Conservation (phyloP, 1,140 invertebrate species). For the Aphis craccivora region DNA sequence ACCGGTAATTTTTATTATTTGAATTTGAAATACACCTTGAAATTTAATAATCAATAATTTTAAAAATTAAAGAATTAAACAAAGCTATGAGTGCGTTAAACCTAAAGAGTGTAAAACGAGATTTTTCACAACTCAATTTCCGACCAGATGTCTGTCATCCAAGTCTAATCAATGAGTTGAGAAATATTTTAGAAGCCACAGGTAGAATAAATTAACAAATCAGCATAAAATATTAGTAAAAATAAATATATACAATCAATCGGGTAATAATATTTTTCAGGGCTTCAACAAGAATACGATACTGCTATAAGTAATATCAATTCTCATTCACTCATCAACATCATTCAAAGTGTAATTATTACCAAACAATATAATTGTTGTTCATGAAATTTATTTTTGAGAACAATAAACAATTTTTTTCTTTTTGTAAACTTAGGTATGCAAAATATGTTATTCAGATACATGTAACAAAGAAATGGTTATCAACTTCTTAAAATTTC, state of each 20-base stretch:
- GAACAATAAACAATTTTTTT: neutral
- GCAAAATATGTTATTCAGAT: conserved; percentile 6
- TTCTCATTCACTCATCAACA: neutral
- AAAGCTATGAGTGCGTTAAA: conserved; percentile 30
- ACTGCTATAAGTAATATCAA: neutral
- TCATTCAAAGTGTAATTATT: conserved; percentile 34
- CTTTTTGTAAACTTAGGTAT: neutral
- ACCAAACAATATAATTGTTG: neutral
- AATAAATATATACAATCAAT: neutral
- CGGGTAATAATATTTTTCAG: neutral
- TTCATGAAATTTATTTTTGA: neutral
- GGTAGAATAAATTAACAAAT: neutral
- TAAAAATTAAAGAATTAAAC: neutral
- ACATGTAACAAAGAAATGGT: neutral
- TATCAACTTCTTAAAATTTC: neutral
- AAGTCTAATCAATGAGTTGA: neutral
- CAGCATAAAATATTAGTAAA: neutral
- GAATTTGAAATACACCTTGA: neutral
- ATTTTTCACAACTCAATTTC: conserved; percentile 30
- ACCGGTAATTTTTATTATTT: neutral
- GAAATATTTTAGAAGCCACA: neutral
- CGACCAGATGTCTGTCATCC: neutral
- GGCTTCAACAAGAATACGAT: neutral
- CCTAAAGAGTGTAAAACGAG: neutral
- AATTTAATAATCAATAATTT: neutral